Evolutionary conservation across 1,140 invertebrate genomes (phyloP).

Genomic region (Drosophila obscura): DNA sequence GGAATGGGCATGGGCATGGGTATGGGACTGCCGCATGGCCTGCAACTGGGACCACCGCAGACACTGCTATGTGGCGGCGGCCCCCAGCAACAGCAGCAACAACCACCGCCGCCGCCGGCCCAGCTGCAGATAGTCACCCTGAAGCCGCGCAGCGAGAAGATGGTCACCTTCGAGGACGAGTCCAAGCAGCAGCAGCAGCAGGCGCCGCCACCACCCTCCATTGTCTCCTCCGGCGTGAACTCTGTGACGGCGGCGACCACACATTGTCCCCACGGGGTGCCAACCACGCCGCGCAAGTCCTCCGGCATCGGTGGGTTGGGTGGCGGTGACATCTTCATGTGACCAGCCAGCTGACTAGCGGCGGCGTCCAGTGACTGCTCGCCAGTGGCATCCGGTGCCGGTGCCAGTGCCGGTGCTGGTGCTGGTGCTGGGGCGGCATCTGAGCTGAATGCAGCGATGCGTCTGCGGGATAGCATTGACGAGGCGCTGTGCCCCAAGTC

Average conservation of each 20-base stretch:
- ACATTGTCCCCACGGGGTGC: slow-evolving; percentile 78
- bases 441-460: slow-evolving; percentile 52
- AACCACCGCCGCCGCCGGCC: slow-evolving; percentile 64
- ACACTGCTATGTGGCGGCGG: slow-evolving; percentile 70
- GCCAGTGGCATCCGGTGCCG: neutral
- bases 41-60: slow-evolving; percentile 73
- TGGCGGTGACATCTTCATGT: slow-evolving; percentile 87
- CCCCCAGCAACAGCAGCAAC: slow-evolving; percentile 55
- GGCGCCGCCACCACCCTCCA: slow-evolving; percentile 23
- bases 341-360: slow-evolving; percentile 83
- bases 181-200: slow-evolving; percentile 62
- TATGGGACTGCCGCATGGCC: slow-evolving; percentile 71
- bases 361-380: slow-evolving; percentile 6
- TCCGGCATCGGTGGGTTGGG: slow-evolving; percentile 31
- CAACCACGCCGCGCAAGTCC: slow-evolving; percentile 84
- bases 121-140: slow-evolving; percentile 78
- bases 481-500: slow-evolving; percentile 70
- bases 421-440: slow-evolving; percentile 32
- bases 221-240: slow-evolving; percentile 67
- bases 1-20: slow-evolving; percentile 47
- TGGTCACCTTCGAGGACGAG: slow-evolving; percentile 93
- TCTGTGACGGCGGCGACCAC: slow-evolving; percentile 48
- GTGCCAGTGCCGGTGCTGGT: slow-evolving; percentile 10
- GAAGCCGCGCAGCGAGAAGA: slow-evolving; percentile 87
- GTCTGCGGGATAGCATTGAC: slow-evolving; percentile 68